Percentiles rank a stretch among this genome's conserved stretches.
Evolutionary conservation across 2,888 invertebrate species (phyloP).

Genomic region (Kuschelorhynchus macadamiae): DNA sequence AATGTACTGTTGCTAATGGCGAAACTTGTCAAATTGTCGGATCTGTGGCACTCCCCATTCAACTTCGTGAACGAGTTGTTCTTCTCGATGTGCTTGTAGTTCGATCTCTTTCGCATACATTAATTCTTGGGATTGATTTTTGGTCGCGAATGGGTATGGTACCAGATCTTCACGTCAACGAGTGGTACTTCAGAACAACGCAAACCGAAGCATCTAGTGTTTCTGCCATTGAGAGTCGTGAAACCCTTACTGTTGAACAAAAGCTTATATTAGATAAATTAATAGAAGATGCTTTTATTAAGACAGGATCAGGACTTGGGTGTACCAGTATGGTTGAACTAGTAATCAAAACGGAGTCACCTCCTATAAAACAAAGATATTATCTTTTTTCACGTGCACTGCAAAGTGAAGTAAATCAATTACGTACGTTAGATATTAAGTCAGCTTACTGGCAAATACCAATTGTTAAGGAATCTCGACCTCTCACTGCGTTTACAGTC

Average conservation of each 20-base stretch:
- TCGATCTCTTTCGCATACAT: background rate
- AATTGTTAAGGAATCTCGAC: too few species aligned
- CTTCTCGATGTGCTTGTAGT: conserved; percentile 4
- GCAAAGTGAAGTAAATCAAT: too few species aligned
- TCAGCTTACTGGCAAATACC: too few species aligned
- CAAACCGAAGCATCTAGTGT: background rate
- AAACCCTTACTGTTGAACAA: background rate
- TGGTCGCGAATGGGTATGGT: conserved; percentile 6
- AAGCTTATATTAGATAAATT: conserved; percentile 8
- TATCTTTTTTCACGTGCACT: too few species aligned
- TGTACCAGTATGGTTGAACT: conserved; percentile 16
- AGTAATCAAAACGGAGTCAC: too few species aligned
- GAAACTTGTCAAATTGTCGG: background rate
- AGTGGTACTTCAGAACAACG: conserved; percentile 18
- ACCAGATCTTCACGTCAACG: conserved; percentile 5
- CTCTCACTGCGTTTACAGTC: too few species aligned
- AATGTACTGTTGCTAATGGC: background rate
- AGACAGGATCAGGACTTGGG: background rate
- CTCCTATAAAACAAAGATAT: too few species aligned
- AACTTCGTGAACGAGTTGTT: background rate
- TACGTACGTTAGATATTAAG: too few species aligned
- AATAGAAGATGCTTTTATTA: background rate
- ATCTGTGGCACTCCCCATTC: background rate
- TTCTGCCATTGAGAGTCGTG: background rate
- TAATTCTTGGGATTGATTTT: conserved; percentile 19